phyloP scores from a whole-genome alignment of 1,140 invertebrate genomes.

The Heterodera carotae region DNA sequence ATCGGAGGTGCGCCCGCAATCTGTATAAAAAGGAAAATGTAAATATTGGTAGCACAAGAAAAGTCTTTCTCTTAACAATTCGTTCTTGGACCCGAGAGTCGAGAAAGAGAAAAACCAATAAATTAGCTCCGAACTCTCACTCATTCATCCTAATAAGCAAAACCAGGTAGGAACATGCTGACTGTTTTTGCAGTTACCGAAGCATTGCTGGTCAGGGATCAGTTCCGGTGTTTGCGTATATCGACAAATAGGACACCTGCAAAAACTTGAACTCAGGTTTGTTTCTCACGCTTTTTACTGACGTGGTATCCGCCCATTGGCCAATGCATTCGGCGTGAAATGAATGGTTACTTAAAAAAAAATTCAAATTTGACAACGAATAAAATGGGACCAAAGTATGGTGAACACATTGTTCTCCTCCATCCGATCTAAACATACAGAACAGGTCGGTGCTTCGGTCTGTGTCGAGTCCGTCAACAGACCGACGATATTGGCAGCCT shows the following conservation, averaged over 20 bases:
- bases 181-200: neutral
- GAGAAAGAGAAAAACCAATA: too few species aligned
- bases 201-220: conserved; percentile 76
- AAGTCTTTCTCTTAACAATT: neutral
- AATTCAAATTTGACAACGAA: neutral
- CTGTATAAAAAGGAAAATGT: conserved; percentile 69
- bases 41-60: neutral
- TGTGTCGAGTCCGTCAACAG: conserved; percentile 69
- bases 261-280: conserved; percentile 34
- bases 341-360: conserved; percentile 80
- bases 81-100: too few species aligned
- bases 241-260: conserved; percentile 73
- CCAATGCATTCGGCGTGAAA: conserved; percentile 92
- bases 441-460: conserved; percentile 94
- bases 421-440: conserved; percentile 88
- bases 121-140: too few species aligned
- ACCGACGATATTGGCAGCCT: conserved; percentile 55
- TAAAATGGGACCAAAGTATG: conserved; percentile 75
- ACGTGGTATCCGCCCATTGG: conserved; percentile 91
- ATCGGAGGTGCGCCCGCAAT: conserved; percentile 76
- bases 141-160: too few species aligned
- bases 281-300: conserved; percentile 43
- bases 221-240: conserved; percentile 82
- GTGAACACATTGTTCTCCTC: conserved; percentile 83
- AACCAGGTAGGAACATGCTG: too few species aligned